These are phyloP conservation scores for Tanaodytes sp. DNA, from an alignment of 2,888 invertebrate genomes.

Conservation along the genomic window DNA sequence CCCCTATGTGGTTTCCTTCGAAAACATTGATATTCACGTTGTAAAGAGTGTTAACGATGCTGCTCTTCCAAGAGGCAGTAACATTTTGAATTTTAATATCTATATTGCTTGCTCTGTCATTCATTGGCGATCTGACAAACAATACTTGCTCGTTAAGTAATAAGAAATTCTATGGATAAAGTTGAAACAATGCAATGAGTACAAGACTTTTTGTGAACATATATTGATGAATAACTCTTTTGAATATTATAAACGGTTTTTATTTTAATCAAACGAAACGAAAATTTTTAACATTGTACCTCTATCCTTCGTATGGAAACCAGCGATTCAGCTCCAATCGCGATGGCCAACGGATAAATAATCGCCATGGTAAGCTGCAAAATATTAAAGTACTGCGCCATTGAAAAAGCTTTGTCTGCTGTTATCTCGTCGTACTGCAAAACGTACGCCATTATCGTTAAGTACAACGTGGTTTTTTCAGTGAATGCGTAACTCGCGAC, in stretches of 20 bases:
- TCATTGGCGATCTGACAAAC: slow-evolving; percentile 28
- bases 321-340: slow-evolving; percentile 78
- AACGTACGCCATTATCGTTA: slow-evolving; percentile 85
- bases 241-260: too few relatives aligned
- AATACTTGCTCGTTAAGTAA: slow-evolving; percentile 75
- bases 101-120: slow-evolving; percentile 55
- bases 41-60: slow-evolving; percentile 68
- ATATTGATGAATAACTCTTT: too few relatives aligned
- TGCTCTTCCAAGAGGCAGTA: slow-evolving; percentile 73
- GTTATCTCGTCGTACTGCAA: slow-evolving; percentile 75
- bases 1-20: too few relatives aligned
- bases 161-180: slow-evolving; percentile 73
- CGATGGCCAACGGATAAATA: slow-evolving; percentile 78
- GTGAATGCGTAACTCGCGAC: slow-evolving; percentile 83
- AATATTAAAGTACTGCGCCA: slow-evolving; percentile 85
- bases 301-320: slow-evolving; percentile 78
- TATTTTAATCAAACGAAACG: too few relatives aligned
- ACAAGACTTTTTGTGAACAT: too few relatives aligned
- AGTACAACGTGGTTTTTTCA: slow-evolving; percentile 86
- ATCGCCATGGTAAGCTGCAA: slow-evolving; percentile 81
- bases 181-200: too few relatives aligned
- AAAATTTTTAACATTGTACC: too few relatives aligned
- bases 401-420: slow-evolving; percentile 82
- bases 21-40: too few relatives aligned
- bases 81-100: slow-evolving; percentile 72